Conservation (phyloP, 2,113 vertebrate species). For the Rhea pennata region DNA sequence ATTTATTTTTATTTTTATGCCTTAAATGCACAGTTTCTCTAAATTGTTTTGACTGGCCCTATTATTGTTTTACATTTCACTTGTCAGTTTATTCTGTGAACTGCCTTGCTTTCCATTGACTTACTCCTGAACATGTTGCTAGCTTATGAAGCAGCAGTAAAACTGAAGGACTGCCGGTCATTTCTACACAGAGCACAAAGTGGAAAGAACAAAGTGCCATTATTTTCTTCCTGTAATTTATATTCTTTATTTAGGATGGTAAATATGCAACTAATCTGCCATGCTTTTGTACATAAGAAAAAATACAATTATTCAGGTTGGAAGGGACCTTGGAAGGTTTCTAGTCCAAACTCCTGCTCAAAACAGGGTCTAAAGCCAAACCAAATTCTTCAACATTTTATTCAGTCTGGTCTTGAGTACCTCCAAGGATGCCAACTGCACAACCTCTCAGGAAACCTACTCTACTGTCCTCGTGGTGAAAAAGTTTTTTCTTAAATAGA, state of each 20-base stretch:
- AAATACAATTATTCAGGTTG: background rate
- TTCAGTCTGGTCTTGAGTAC: background rate
- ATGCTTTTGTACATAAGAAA: background rate
- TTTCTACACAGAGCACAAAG: background rate
- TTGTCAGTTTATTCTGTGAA: conserved; percentile 26
- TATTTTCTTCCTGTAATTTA: conserved; percentile 4
- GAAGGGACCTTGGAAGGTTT: background rate
- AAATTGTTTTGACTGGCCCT: conserved; percentile 13
- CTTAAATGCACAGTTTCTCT: conserved; percentile 6
- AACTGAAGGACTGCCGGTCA: conserved; percentile 35
- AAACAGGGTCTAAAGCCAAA: background rate
- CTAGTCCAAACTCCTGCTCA: background rate
- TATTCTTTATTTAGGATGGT: background rate
- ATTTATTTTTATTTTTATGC: conserved; percentile 17
- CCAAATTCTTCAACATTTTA: background rate
- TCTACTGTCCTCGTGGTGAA: background rate
- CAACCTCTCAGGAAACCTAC: background rate
- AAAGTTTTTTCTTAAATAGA: background rate
- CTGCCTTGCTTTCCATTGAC: conserved; percentile 27
- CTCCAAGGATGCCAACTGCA: background rate
- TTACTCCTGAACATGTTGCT: conserved; percentile 24
- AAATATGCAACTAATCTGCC: background rate
- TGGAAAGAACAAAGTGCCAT: background rate
- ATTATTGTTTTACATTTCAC: conserved; percentile 36
- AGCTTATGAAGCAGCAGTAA: conserved; percentile 27